Evolutionary conservation across 2,888 invertebrate species (phyloP).

Genomic region (Philhelius pedissequus): DNA sequence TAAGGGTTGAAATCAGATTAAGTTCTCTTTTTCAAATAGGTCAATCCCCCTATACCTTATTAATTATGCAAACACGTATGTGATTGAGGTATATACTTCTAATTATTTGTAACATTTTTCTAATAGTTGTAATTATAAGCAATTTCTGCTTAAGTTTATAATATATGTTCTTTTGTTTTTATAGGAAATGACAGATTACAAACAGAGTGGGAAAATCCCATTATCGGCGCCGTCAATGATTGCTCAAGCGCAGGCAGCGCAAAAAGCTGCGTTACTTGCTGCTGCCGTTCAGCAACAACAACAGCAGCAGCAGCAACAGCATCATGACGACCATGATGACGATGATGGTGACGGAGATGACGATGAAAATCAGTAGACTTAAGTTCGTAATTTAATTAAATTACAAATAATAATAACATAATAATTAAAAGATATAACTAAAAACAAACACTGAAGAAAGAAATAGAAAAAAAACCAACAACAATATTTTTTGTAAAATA

Average conservation of each 20-base stretch:
- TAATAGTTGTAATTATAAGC: no score
- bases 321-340: constrained; percentile 78
- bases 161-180: constrained; percentile 27
- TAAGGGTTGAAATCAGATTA: no score
- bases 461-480: constrained; percentile 64
- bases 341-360: constrained; percentile 79
- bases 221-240: constrained; percentile 78
- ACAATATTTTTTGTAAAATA: constrained; percentile 68
- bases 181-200: constrained; percentile 79
- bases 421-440: constrained; percentile 55
- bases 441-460: constrained; percentile 57
- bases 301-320: constrained; percentile 75
- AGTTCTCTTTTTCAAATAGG: no score
- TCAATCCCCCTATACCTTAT: no score
- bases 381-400: constrained; percentile 73
- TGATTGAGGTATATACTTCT: no score
- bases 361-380: constrained; percentile 79
- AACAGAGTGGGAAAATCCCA: constrained; percentile 79
- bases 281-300: constrained; percentile 76
- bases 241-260: constrained; percentile 77
- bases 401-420: constrained; percentile 62
- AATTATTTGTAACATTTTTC: no score
- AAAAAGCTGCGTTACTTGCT: constrained; percentile 78
- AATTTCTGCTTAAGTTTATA: neutral
- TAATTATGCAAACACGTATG: no score